These are phyloP conservation scores for Maconellicoccus hirsutus DNA, from an alignment of 1,140 invertebrate species.

Conservation along the genomic window DNA sequence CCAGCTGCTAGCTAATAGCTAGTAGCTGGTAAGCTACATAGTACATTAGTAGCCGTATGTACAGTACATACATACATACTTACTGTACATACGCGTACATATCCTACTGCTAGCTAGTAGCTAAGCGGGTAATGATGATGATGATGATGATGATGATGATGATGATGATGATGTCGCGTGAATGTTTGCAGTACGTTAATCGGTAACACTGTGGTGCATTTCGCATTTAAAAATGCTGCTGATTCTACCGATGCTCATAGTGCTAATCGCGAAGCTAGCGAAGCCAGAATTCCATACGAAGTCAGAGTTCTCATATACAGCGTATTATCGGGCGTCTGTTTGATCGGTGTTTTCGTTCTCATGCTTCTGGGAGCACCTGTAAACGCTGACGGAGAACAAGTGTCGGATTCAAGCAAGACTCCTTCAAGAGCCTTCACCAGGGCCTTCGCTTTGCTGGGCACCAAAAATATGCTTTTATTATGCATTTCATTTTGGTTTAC, in stretches of 20 bases:
- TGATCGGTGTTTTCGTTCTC: conserved; percentile 58
- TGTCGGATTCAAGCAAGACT: conserved; percentile 44
- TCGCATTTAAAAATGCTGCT: conserved; percentile 75
- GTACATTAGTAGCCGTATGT: no score
- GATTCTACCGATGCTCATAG: conserved; percentile 41
- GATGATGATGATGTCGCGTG: no score
- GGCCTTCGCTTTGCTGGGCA: conserved; percentile 62
- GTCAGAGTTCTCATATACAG: conserved; percentile 47
- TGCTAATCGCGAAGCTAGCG: no score
- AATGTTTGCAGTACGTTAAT: conserved; percentile 78
- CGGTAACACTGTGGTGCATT: conserved; percentile 88
- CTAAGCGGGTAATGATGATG: no score
- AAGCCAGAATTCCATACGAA: not conserved
- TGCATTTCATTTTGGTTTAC: conserved; percentile 82
- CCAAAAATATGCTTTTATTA: conserved; percentile 71
- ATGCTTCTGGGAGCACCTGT: conserved; percentile 46
- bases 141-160: no score
- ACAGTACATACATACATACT: no score
- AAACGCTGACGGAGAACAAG: conserved; percentile 42
- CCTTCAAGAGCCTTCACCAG: conserved; percentile 49
- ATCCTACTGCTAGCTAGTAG: no score
- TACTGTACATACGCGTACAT: no score
- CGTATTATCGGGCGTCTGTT: conserved; percentile 55
- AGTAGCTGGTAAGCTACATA: no score
- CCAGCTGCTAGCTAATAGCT: no score